Evolutionary conservation across 2,888 invertebrate genomes (phyloP), one percentile per base, ranked within the genome.

Genomic region (Kryphioiulus occultus): DNA sequence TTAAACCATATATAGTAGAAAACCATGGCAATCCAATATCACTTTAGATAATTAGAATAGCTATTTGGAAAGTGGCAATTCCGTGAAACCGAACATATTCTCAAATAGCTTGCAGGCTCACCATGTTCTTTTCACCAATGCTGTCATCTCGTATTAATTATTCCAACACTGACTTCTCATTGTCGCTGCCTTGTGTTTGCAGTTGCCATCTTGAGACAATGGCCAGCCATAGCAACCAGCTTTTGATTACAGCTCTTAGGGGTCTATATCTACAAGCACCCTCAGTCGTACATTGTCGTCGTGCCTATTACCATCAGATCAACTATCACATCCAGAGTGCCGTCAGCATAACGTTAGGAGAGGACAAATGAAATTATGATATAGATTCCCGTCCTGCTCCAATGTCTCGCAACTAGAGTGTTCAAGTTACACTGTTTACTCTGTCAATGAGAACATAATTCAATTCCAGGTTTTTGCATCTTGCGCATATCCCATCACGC

Each of bases 361-460:
- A 68, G 26, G 68, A 68, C 68, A 68, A 68, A 68, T 68, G 22
- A 68, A 68, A 68, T 68, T 68, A 68, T 26, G 68, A 26, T 26
- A 68, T 26, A 26, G 68, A 68, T 68, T 26, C 12, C 0, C 7
- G 68, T 10, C n/a, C 26, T 12, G 22, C 26, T 68, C 26, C 68
- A 68, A n/a, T 59, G 19, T 59, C 59, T n/a, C 59, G n/a, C 22
- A 59, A 9, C 59, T n/a, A 19, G 59, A 59, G 59, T 19, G 19
- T 59, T 59, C 59, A 2, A 26, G 68, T 68, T 68, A 68, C 68
- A 68, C n/a, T 68, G 26, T 68, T 68, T 9, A 68, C 68, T 68
- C 26, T 68, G 68, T 68, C 68, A 68, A 68, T 26, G 68, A 68
- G 19, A 68, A 68, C 68, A 68, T 68, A 68, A 68, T 68, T 68